Percentiles rank a stretch among this genome's conserved stretches.
Conservation (phyloP, 2,888 invertebrate genomes). For the Acrocyrtus sp. region DNA sequence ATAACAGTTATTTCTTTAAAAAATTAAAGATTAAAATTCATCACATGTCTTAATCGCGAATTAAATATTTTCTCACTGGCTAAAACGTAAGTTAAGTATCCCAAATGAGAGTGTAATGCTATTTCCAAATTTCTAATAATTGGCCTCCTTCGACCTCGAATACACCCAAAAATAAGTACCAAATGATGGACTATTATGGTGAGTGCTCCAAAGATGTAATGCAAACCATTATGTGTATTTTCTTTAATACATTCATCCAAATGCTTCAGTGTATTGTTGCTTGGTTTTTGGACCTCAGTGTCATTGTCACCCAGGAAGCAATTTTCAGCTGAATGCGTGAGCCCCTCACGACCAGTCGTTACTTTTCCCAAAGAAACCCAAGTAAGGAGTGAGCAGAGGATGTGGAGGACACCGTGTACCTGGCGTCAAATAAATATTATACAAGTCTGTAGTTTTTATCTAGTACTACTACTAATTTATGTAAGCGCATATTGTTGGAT, state of each 20-base stretch:
- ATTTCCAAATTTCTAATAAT: slow-evolving; percentile 7
- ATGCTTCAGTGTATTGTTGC: neutral
- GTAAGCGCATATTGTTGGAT: no score
- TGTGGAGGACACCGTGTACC: neutral
- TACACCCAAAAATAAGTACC: neutral
- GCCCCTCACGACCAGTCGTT: neutral
- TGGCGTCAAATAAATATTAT: neutral
- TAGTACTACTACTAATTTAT: no score
- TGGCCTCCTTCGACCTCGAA: neutral
- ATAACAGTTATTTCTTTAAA: no score
- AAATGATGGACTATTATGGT: neutral
- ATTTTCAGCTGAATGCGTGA: neutral
- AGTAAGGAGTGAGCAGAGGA: neutral
- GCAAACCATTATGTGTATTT: no score
- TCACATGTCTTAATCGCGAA: no score
- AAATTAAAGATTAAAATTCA: no score
- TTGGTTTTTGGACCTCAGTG: neutral
- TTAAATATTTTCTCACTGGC: neutral
- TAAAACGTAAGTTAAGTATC: neutral
- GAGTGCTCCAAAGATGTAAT: neutral
- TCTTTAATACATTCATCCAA: no score
- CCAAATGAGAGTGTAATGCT: slow-evolving; percentile 12
- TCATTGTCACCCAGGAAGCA: neutral
- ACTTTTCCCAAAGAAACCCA: slow-evolving; percentile 6
- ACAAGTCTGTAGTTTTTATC: no score